These are phyloP conservation scores for Bombyx mandarina DNA, from an alignment of 1,140 invertebrate genomes.

Conservation along the genomic window DNA sequence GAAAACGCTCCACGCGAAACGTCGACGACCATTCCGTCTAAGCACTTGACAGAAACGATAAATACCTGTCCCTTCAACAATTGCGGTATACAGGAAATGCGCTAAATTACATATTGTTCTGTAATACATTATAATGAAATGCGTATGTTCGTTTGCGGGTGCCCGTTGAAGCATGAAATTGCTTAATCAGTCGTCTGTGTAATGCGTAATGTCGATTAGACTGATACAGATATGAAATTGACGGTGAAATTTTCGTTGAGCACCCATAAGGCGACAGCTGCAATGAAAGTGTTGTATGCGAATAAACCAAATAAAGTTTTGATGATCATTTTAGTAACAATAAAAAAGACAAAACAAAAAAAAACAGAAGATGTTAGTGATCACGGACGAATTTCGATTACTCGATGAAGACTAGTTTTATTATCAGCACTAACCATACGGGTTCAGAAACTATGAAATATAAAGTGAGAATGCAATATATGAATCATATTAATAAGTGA, in stretches of 20 bases:
- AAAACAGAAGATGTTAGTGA: too few species aligned
- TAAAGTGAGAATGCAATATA: too few species aligned
- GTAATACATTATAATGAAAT: conserved; percentile 59
- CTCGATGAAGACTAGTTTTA: too few species aligned
- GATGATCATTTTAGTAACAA: too few species aligned
- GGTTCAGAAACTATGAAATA: too few species aligned
- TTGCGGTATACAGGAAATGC: conserved; percentile 33
- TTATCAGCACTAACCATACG: too few species aligned
- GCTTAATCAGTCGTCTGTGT: conserved; percentile 62
- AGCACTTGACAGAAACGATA: conserved; percentile 18
- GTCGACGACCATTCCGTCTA: conserved; percentile 7
- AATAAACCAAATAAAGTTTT: too few species aligned
- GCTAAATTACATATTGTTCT: conserved; percentile 61
- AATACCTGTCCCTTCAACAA: conserved; percentile 26
- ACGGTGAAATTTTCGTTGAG: conserved; percentile 33
- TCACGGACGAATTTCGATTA: too few species aligned
- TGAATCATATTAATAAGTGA: too few species aligned
- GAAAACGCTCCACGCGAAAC: conserved; percentile 5
- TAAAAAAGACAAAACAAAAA: too few species aligned
- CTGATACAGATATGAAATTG: conserved; percentile 48
- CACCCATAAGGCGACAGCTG: too few species aligned
- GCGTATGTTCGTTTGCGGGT: conserved; percentile 35
- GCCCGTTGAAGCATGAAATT: conserved; percentile 54
- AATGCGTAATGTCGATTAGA: conserved; percentile 52
- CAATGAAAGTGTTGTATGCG: too few species aligned